These are phyloP conservation scores for Athene cunicularia DNA, from an alignment of 2,113 vertebrate species.

Conservation along the genomic window DNA sequence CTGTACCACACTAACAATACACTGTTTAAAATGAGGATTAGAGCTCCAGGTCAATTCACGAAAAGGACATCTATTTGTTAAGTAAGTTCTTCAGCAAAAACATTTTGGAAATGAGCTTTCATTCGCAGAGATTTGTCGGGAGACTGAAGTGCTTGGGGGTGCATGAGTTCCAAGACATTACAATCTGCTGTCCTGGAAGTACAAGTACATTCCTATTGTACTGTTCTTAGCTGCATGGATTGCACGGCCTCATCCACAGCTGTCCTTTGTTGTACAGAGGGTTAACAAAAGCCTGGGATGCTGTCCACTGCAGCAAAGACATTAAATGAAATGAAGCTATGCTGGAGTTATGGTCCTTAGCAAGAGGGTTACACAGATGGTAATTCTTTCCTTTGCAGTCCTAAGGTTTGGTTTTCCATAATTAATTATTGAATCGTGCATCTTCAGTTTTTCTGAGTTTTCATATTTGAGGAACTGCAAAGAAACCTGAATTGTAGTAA, in stretches of 20 bases:
- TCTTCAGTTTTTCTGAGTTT: neutral
- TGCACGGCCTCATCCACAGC: neutral
- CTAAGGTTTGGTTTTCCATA: neutral
- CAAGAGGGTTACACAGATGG: neutral
- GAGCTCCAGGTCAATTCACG: neutral
- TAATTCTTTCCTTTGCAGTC: neutral
- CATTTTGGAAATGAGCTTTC: neutral
- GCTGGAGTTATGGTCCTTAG: neutral
- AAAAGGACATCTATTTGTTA: neutral
- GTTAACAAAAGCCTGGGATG: neutral
- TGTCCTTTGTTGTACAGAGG: neutral
- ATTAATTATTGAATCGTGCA: neutral
- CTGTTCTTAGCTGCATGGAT: neutral
- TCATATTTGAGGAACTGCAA: neutral
- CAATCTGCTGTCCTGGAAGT: neutral
- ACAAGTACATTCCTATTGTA: neutral
- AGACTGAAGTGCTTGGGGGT: neutral
- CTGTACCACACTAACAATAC: neutral
- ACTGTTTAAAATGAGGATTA: neutral
- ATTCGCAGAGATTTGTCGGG: neutral
- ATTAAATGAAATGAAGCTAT: neutral
- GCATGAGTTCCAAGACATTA: accelerated
- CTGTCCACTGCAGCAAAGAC: neutral
- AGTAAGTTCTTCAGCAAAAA: neutral
- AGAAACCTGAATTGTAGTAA: neutral